Base-by-base conservation (phyloP, 2,888 invertebrate genomes). In the Melanotus villosus region DNA sequence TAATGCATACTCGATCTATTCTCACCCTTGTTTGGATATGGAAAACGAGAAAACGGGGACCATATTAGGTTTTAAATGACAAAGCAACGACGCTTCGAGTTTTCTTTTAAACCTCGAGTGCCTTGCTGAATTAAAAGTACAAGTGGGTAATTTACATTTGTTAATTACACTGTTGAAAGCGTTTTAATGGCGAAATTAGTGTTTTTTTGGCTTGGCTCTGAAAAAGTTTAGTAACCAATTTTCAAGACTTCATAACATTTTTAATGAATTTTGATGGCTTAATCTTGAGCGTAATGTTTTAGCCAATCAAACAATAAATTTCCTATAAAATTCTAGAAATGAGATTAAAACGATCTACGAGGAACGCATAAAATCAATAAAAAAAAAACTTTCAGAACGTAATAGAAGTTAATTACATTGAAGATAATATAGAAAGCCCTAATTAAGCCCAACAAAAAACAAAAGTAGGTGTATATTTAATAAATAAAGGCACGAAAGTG, bases 11-110 rank as follows among this genome's bases (percentile, higher is more conserved):
- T 34, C 16, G 38, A 36, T 32, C 14, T 14, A n/a, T 32, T 52
- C 26, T 14, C 52, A 52, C 56, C 56, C 56, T 56, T 56, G 56
- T 56, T 56, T 56, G 23, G 10, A 56, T 56, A 56, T 36, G 36
- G 36, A 14, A 56, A 56, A 16, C 36, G 38, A 19, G 7, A 16
- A 34, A 34, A 16, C 9, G 23, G 21, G 36, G 19, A 3, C 52
- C 10, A 21, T 36, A 56, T 36, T 34, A 56, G 19, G 38, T 56
- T 56, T 56, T 38, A 56, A 56, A 52, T 52, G 52, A 56, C 56
- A 56, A 56, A 38, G 36, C 56, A 34, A 19, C n/a, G 56, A 7
- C 56, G 36, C 10, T 38, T 21, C 19, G 7, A n/a, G 21, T 56
- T 34, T 38, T 14, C 16, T 18, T 32, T 52, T 21, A 3, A 6